phyloP scores from a whole-genome alignment of 1,140 invertebrate genomes.

The Maniola jurtina region DNA sequence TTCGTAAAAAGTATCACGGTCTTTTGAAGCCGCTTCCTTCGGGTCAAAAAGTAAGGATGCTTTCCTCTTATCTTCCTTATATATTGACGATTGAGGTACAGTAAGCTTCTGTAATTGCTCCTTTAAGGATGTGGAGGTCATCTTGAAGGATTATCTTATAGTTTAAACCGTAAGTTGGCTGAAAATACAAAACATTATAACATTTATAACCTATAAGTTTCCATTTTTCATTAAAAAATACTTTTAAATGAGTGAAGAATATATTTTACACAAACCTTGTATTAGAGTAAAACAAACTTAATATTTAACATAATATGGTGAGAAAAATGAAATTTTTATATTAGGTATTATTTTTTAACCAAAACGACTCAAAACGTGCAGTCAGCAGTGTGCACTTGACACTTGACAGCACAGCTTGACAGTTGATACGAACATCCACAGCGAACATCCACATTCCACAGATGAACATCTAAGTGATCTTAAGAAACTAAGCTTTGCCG shows the following conservation, averaged over 20 bases:
- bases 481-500: no score
- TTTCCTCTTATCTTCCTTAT: constrained; percentile 84
- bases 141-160: constrained; percentile 22
- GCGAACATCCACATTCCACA: no score
- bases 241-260: neutral
- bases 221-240: neutral
- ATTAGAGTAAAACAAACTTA: no score
- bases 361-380: no score
- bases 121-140: constrained; percentile 86
- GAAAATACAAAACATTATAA: neutral
- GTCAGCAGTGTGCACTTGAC: no score
- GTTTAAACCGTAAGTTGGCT: neutral
- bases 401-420: no score
- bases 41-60: constrained; percentile 93
- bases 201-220: neutral
- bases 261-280: no score
- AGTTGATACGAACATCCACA: no score
- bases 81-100: constrained; percentile 86
- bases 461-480: no score
- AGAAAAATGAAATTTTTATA: no score
- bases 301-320: no score
- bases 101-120: constrained; percentile 90
- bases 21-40: constrained; percentile 91
- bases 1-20: constrained; percentile 89
- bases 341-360: no score